These are phyloP conservation scores for Rosalia funebris DNA, from an alignment of 2,888 invertebrate species.

Conservation along the genomic window DNA sequence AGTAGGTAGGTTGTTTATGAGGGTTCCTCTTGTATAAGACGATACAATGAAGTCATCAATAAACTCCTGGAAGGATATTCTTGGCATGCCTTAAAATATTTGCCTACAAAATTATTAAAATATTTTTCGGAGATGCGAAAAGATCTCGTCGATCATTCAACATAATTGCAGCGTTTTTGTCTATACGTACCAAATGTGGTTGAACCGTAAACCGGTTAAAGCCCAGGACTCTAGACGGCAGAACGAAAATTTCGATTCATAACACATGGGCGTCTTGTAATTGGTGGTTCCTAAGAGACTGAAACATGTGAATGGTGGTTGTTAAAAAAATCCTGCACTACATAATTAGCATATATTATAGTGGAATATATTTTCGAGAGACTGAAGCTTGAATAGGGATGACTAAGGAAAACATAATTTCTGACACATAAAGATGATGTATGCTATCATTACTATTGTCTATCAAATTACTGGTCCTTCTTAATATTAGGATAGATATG, in stretches of 20 bases:
- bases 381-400: too few species aligned
- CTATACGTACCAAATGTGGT: neutral
- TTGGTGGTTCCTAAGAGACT: slow-evolving; percentile 1
- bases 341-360: slow-evolving; percentile 10
- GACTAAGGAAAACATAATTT: too few species aligned
- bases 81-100: neutral
- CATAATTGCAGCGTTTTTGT: neutral
- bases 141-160: neutral
- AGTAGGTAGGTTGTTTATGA: too few species aligned
- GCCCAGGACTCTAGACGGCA: neutral
- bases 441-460: too few species aligned
- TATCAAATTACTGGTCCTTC: too few species aligned
- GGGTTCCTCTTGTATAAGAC: too few species aligned
- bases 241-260: neutral
- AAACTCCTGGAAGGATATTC: too few species aligned
- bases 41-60: too few species aligned
- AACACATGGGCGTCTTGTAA: slow-evolving; percentile 1
- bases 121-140: neutral
- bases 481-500: too few species aligned
- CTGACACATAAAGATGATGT: too few species aligned
- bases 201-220: neutral
- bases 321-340: neutral
- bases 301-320: neutral
- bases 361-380: too few species aligned
- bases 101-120: neutral